These are phyloP conservation scores for Acanthococcus lagerstroemiae DNA, from an alignment of 2,888 invertebrate genomes.

Conservation along the genomic window DNA sequence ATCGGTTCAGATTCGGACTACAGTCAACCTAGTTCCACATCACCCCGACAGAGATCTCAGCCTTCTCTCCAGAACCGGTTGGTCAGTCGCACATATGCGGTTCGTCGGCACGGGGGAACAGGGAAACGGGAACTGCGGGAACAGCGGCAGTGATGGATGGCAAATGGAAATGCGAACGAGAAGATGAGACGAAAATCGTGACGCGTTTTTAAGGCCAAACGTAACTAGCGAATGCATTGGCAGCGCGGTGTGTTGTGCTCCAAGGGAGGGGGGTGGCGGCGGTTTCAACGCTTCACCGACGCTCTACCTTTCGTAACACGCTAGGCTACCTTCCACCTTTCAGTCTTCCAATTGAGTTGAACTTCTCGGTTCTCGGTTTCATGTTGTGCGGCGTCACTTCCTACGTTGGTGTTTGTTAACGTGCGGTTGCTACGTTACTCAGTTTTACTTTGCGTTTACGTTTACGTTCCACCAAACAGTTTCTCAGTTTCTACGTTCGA, in stretches of 20 bases:
- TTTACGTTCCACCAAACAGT: too few species aligned
- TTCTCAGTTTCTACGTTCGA: not conserved
- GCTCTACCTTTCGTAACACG: conserved; percentile 4
- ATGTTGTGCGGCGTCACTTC: not conserved
- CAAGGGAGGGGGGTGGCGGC: not conserved
- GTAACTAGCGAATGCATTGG: too few species aligned
- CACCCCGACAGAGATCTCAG: too few species aligned
- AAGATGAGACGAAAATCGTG: conserved; percentile 22
- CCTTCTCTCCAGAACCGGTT: too few species aligned
- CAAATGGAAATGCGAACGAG: not conserved
- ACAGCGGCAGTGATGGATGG: too few species aligned
- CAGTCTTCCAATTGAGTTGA: conserved; percentile 7
- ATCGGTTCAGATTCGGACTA: too few species aligned
- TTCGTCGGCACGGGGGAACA: too few species aligned
- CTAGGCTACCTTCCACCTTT: too few species aligned
- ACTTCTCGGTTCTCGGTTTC: not conserved
- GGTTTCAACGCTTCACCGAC: not conserved
- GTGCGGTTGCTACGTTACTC: conserved; percentile 23
- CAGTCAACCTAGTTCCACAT: too few species aligned
- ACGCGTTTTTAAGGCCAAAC: conserved; percentile 16
- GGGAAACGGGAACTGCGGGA: too few species aligned
- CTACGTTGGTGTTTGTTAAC: conserved; percentile 9
- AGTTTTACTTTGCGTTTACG: not conserved
- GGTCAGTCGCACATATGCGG: too few species aligned
- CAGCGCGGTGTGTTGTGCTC: not conserved